Percentiles rank a stretch among this genome's conserved stretches.
Conservation (phyloP, 2,888 invertebrate genomes). For the Ceratothoa steindachneri region DNA sequence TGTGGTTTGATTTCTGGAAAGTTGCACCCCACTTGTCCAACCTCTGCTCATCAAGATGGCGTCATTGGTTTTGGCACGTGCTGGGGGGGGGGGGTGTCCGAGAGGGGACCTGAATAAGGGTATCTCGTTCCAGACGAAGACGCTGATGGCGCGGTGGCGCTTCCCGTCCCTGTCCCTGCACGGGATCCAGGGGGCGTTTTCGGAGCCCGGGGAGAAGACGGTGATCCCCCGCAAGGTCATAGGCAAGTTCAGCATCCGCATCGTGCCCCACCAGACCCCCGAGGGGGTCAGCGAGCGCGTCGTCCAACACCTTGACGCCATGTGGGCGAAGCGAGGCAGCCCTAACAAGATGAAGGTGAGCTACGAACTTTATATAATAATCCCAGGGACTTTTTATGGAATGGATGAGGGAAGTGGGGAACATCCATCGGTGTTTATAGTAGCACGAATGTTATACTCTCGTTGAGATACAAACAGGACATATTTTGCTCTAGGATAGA, state of each 20-base stretch:
- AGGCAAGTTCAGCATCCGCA: constrained; percentile 94
- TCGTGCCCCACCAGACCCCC: constrained; percentile 91
- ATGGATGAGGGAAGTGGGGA: background rate
- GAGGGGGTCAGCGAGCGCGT: constrained; percentile 76
- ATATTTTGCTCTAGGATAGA: no score
- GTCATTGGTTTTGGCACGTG: no score
- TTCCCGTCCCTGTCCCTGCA: constrained; percentile 89
- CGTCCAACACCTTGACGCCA: constrained; percentile 66
- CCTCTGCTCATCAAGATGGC: no score
- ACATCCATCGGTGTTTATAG: background rate
- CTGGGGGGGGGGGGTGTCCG: no score
- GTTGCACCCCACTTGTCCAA: no score
- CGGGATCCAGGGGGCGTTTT: constrained; percentile 91
- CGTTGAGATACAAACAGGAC: background rate
- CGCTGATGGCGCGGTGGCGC: constrained; percentile 93
- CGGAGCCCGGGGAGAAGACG: constrained; percentile 88
- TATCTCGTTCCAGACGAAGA: constrained; percentile 62
- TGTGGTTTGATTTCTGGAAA: no score
- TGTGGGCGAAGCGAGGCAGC: constrained; percentile 74
- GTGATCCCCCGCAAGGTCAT: constrained; percentile 76
- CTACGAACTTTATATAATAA: no score
- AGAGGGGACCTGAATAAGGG: no score
- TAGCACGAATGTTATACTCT: background rate
- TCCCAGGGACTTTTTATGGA: background rate
- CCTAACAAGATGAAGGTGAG: constrained; percentile 76